Base-by-base conservation (phyloP, 2,888 invertebrate genomes). In the Sminthurinus aureus region DNA sequence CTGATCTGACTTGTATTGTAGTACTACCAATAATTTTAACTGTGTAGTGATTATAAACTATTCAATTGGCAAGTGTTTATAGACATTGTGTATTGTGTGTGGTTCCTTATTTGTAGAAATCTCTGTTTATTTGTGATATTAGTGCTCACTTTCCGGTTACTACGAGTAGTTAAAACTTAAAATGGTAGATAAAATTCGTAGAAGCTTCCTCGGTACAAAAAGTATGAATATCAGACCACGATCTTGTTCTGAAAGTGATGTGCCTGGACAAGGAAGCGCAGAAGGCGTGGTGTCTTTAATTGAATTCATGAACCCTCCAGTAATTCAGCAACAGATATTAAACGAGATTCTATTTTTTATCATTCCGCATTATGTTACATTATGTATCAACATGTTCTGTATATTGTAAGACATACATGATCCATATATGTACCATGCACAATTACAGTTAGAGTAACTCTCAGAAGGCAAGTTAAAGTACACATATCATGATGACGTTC, bases 211-310 rank as follows among this genome's bases (percentile, higher is more conserved):
- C n/a, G 3, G 69, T 15, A 64, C 38, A 4, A 38, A 1, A 4
- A 38, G 38, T 38, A n/a, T n/a, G n/a, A 38, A 38, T 4, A 38
- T 38, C 38, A 38, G 38, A 38, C 38, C 38, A 74, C 86, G 87
- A 71, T 87, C 87, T 18, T 73, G 83, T 24, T 86, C 87, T 18
- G 85, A 86, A 73, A 84, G 86, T 52, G 87, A 88, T 75, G 50
- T 82, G 79, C 69, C 75, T 26, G 71, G 24, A 67, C 79, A 66
- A 79, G 79, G 79, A 79, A 79, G 52, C 71, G 67, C 6, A 69
- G 66, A 51, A 73, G 88, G 88, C 80, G 88, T 88, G 73, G 86
- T 86, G 18, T 85, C 38, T 38, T 38, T 38, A 38, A 38, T 38
- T 38, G 3, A 38, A 38, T 38, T 38, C 38, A 79, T 51, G 18